Evolutionary conservation across 1,140 invertebrate genomes (phyloP), one percentile per base, ranked within the genome.

Genomic region (Pomacea maculata): DNA sequence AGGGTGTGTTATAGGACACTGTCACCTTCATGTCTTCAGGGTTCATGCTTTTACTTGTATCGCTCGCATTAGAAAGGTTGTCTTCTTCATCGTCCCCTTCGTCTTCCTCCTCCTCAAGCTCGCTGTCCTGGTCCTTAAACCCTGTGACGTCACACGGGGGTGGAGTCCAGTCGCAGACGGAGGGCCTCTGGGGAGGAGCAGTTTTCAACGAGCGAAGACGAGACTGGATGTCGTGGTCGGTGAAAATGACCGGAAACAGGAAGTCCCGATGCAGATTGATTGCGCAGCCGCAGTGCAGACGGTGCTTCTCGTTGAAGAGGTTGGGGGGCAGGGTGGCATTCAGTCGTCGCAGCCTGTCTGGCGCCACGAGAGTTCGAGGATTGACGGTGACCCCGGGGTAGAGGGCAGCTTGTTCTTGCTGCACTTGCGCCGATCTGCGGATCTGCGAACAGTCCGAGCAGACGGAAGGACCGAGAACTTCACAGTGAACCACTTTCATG

Each of bases 181-280:
- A 21, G 21, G 8, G 21, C 54, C 21, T 8, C 73, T 72, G 67
- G n/a, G 67, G 67, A 21, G 11, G 12, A n/a, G 67, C 67, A 52
- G 71, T 45, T 29, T 45, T 29, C 71, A 45, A 29, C 9, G 71
- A 25, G 52, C 12, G 21, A 19, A 78, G 52, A 3, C 77, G 65
- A 65, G 65, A 70, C 2, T 70, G 65, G 19, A 78, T 70, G 21
- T 78, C 77, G 52, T 78, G 65, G 54, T 78, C 77, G 0, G 77
- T 78, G 63, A 78, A 64, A 21, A 78, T 55, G 19, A 78, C 67
- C 77, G 77, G 77, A 78, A 78, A 78, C 77, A 78, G 77, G 77
- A 78, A 78, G 77, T 78, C 77, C 17, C 63, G 77, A 65, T 78
- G 77, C 64, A 78, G 64, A 6, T 54, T 52, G 52, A 78, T 55